These are phyloP conservation scores for Cotesia glomerata DNA, from an alignment of 1,140 invertebrate genomes.

Conservation along the genomic window DNA sequence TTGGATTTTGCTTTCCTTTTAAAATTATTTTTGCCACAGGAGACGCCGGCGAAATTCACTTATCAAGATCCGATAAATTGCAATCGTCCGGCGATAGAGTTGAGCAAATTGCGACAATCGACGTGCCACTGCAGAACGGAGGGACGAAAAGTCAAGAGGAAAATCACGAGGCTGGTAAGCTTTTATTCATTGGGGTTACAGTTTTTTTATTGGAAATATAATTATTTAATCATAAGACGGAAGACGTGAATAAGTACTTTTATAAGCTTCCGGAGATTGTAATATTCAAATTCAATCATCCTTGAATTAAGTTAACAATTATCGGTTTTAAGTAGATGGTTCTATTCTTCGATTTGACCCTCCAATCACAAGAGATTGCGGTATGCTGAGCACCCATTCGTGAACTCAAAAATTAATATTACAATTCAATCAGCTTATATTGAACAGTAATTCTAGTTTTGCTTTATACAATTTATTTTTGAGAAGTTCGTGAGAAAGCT, in stretches of 20 bases:
- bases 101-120: conserved; percentile 60
- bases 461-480: too few relatives aligned
- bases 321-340: too few relatives aligned
- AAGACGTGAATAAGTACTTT: not conserved
- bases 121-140: conserved; percentile 60
- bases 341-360: too few relatives aligned
- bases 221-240: not conserved
- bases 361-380: too few relatives aligned
- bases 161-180: conserved; percentile 57
- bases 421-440: too few relatives aligned
- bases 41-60: conserved; percentile 57
- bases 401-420: too few relatives aligned
- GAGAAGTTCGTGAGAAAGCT: too few relatives aligned
- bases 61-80: conserved; percentile 59
- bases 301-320: too few relatives aligned
- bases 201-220: not conserved
- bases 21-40: conserved; percentile 27
- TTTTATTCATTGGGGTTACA: not conserved
- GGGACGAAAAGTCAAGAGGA: conserved; percentile 61
- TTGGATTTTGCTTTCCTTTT: conserved; percentile 16
- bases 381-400: too few relatives aligned
- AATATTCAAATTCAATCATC: too few relatives aligned
- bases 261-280: not conserved
- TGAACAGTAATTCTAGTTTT: too few relatives aligned
- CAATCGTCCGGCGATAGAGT: conserved; percentile 55